phyloP scores from a whole-genome alignment of 2,113 vertebrate species.

The Hyperopisus bebe region DNA sequence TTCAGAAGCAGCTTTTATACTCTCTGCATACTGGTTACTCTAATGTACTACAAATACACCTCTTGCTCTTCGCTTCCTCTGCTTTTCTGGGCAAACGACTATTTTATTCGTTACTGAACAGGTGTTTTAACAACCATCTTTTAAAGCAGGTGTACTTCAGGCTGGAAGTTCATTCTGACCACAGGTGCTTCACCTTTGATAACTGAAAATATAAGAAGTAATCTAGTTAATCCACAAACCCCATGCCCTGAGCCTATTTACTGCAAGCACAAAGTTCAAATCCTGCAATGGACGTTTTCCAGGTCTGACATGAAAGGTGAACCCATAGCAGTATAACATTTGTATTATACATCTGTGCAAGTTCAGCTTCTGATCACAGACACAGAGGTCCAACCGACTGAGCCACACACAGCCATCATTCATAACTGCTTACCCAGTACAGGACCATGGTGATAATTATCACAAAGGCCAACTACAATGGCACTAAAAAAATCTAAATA shows the following conservation, averaged over 20 bases:
- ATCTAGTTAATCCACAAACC: background rate
- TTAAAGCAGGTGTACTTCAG: background rate
- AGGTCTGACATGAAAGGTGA: background rate
- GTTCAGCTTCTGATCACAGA: background rate
- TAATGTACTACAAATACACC: background rate
- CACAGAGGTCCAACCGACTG: background rate
- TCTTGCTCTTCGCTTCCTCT: too few relatives aligned
- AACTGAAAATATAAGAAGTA: background rate
- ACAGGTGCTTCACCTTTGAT: background rate
- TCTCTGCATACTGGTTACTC: background rate
- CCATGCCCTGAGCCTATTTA: background rate
- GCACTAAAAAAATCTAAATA: background rate
- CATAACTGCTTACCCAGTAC: background rate
- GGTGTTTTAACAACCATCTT: background rate
- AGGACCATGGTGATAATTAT: background rate
- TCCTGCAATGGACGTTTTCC: background rate
- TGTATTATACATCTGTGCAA: background rate
- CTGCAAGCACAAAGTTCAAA: background rate
- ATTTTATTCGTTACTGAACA: background rate
- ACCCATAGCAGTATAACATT: background rate
- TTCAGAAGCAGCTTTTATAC: background rate
- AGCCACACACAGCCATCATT: background rate
- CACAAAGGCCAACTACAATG: background rate
- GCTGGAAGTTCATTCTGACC: background rate
- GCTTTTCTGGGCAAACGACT: background rate